Conservation (phyloP, 1,140 invertebrate genomes). For the Acromyrmex charruanus region DNA sequence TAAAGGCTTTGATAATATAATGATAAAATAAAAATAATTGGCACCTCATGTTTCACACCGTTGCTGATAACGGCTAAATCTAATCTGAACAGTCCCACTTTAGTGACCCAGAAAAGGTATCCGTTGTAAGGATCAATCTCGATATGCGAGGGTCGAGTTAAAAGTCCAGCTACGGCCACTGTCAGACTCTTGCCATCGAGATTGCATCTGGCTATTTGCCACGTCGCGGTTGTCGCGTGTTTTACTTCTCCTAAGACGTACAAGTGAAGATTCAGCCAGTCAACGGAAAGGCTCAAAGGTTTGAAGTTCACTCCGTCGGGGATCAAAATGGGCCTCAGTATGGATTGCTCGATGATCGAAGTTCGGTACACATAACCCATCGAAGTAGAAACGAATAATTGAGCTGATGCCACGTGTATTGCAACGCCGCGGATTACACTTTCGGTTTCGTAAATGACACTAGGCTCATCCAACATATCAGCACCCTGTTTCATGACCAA, state of each 20-base stretch:
- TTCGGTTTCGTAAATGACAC: constrained; percentile 86
- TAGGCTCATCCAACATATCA: constrained; percentile 89
- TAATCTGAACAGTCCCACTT: constrained; percentile 91
- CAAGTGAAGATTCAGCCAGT: constrained; percentile 95
- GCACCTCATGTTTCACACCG: constrained; percentile 88
- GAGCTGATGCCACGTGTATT: constrained; percentile 90
- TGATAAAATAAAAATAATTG: background rate
- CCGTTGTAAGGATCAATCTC: constrained; percentile 97
- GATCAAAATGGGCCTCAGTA: constrained; percentile 87
- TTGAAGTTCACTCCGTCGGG: constrained; percentile 88
- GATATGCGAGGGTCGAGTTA: constrained; percentile 90
- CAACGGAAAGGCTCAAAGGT: constrained; percentile 91
- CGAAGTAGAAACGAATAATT: constrained; percentile 92
- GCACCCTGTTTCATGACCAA: constrained; percentile 90
- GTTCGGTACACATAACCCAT: constrained; percentile 88
- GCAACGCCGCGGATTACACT: constrained; percentile 89
- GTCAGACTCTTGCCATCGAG: constrained; percentile 90
- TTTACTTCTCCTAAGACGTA: constrained; percentile 92
- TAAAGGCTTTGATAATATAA: background rate
- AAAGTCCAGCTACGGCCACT: constrained; percentile 90
- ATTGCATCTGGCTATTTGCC: constrained; percentile 92
- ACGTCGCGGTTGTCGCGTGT: constrained; percentile 86
- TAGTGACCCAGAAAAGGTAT: constrained; percentile 93
- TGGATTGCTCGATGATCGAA: constrained; percentile 83
- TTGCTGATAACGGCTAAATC: constrained; percentile 92